Evolutionary conservation across 2,888 invertebrate species (phyloP), one percentile per base, ranked within the genome.

Genomic region (Plebejus argus): DNA sequence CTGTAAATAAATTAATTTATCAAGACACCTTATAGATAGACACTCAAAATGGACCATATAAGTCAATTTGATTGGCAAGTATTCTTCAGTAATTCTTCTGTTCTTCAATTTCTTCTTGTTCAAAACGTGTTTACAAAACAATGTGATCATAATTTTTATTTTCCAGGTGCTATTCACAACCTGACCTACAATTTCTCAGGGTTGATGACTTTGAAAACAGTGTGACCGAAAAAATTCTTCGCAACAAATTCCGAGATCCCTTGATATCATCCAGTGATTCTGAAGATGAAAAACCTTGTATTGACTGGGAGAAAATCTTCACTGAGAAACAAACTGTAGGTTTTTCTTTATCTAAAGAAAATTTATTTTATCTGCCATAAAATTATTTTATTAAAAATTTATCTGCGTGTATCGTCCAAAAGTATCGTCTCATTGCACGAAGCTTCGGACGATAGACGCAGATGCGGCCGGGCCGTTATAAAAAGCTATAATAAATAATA

Each of bases 291-390:
- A 79, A 78, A 0, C 81, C 83, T 12, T 79, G 77, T n/a, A 87
- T 92, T 23, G 80, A 92, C 78, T 93, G 92, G 92, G 84, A 86
- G 80, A 78, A 85, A 76, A 80, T 92, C 18, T 89, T 91, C 76
- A 83, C 80, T 15, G 84, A 82, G 71, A 84, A 81, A 75, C 80
- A 83, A 77, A 78, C 78, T 80, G 90, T 89, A 80, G 58, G 61
- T 76, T 45, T 56, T 45, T 74, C 5, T 15, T 23, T 61, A 23
- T 28, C 2, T 28, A 28, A 28, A 28, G 28, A 61, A 45, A 8
- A 10, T 20, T 58, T 3, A 20, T 58, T 20, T 58, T 58, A 58
- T 61, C 12, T 58, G n/a, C 58, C 20, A 28, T 28, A 28, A 28
- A 28, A 0, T 28, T 28, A 0, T 28, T 28, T 28, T 28, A 28